A percentile compares a stretch with the other conserved stretches of the same genome.
These are phyloP conservation scores for Dolichomitus sp. DNA, from an alignment of 2,888 invertebrate species.

Conservation along the genomic window DNA sequence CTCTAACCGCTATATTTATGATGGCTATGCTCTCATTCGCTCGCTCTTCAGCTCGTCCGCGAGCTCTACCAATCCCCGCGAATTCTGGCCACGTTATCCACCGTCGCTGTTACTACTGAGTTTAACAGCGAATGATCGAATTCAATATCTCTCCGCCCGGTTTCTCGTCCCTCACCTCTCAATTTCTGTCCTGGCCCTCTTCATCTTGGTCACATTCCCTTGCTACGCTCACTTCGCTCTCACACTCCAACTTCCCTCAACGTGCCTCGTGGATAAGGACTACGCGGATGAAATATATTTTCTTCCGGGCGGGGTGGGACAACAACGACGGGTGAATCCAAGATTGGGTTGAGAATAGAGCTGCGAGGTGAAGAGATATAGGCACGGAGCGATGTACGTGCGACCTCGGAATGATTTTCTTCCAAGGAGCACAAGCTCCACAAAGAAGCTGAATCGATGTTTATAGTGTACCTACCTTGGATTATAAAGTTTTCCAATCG, in stretches of 20 bases:
- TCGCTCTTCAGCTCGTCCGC: slow-evolving; percentile 42
- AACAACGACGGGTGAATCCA: slow-evolving; percentile 55
- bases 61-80: slow-evolving; percentile 14
- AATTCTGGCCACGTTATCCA: slow-evolving; percentile 68
- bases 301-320: slow-evolving; percentile 20
- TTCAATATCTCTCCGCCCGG: slow-evolving; percentile 51
- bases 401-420: slow-evolving; percentile 56
- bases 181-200: slow-evolving; percentile 6
- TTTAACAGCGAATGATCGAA: slow-evolving; percentile 56
- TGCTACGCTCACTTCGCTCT: background rate
- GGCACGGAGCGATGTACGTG: slow-evolving; percentile 5
- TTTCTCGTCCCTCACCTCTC: slow-evolving; percentile 30
- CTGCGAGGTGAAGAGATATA: slow-evolving; percentile 14
- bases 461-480: slow-evolving; percentile 50
- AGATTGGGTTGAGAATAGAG: slow-evolving; percentile 41
- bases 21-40: slow-evolving; percentile 50
- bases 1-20: slow-evolving; percentile 49
- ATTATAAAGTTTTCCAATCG: slow-evolving; percentile 68
- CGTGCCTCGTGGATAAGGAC: slow-evolving; percentile 46
- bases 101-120: slow-evolving; percentile 54
- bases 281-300: slow-evolving; percentile 62
- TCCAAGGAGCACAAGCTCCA: slow-evolving; percentile 3
- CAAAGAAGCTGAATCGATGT: slow-evolving; percentile 54
- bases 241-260: background rate
- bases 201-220: background rate